Percentiles rank a stretch among this genome's conserved stretches.
These are phyloP conservation scores for Pteropus rufus DNA, from an alignment of 2,797 vertebrate genomes.

Conservation along the genomic window DNA sequence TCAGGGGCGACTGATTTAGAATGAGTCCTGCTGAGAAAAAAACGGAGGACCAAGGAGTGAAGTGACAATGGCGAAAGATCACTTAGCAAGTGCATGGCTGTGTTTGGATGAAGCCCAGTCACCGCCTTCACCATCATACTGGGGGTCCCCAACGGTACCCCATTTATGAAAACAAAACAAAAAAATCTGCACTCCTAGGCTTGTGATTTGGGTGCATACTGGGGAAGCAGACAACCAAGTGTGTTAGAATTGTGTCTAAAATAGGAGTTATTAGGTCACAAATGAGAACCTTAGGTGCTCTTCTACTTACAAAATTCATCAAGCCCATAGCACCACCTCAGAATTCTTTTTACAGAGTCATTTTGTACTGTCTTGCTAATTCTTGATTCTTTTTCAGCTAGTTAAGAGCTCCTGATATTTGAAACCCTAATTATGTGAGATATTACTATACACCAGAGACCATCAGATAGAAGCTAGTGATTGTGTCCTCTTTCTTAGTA, in stretches of 20 bases:
- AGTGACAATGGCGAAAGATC: accelerated
- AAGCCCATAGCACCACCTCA: neutral
- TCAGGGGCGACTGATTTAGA: neutral
- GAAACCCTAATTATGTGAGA: neutral
- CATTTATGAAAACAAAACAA: neutral
- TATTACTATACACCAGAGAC: neutral
- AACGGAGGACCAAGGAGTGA: accelerated
- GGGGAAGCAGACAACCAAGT: neutral
- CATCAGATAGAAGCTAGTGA: neutral
- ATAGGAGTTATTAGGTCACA: neutral
- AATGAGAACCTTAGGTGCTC: accelerated
- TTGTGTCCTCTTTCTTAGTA: accelerated
- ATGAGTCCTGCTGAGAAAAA: neutral
- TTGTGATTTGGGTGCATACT: neutral
- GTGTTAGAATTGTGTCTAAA: neutral
- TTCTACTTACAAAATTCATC: accelerated
- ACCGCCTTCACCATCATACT: accelerated
- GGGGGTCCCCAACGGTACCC: neutral
- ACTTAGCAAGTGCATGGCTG: accelerated
- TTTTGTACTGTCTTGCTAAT: no score
- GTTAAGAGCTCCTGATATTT: neutral
- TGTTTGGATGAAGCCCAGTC: neutral
- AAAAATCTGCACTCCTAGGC: accelerated
- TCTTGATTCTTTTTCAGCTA: neutral
- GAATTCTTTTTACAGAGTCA: neutral